Conservation (phyloP, 2,888 invertebrate genomes). For the Caenorhabditis zanzibari region DNA sequence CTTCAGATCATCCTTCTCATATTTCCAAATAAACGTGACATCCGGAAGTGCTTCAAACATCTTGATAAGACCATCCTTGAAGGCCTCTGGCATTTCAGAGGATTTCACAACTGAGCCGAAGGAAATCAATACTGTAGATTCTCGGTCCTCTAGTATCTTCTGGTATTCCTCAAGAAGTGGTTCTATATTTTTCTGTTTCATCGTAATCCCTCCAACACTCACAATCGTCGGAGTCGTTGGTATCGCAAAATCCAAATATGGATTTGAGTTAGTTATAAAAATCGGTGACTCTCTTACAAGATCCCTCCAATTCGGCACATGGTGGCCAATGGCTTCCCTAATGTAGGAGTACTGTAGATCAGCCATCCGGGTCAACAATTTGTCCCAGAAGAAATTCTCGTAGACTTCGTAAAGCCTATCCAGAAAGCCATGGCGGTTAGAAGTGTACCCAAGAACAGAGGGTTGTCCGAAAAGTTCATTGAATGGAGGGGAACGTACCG, state of each 20-base stretch:
- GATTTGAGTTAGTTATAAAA: constrained; percentile 26
- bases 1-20: constrained; percentile 22
- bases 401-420: constrained; percentile 30
- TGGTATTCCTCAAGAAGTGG: constrained; percentile 46
- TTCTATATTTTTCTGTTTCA: not conserved
- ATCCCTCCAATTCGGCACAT: constrained; percentile 9
- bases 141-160: constrained; percentile 25
- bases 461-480: constrained; percentile 18
- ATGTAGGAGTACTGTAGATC: not conserved
- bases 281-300: not conserved
- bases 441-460: constrained; percentile 7
- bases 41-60: constrained; percentile 38
- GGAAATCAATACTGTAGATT: constrained; percentile 47
- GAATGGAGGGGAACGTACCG: not conserved
- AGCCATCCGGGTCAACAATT: no score
- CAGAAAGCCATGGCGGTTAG: not conserved
- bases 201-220: constrained; percentile 32
- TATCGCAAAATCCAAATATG: constrained; percentile 32
- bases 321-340: not conserved
- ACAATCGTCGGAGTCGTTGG: constrained; percentile 14
- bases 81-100: constrained; percentile 46
- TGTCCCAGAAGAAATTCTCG: not conserved
- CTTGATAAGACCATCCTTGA: constrained; percentile 30
- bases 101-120: constrained; percentile 58
- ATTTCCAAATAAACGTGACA: constrained; percentile 50